Percentiles rank a stretch among this genome's conserved stretches.
phyloP scores from a whole-genome alignment of 2,113 vertebrate genomes.

The Hydrochoerus hydrochaeris region DNA sequence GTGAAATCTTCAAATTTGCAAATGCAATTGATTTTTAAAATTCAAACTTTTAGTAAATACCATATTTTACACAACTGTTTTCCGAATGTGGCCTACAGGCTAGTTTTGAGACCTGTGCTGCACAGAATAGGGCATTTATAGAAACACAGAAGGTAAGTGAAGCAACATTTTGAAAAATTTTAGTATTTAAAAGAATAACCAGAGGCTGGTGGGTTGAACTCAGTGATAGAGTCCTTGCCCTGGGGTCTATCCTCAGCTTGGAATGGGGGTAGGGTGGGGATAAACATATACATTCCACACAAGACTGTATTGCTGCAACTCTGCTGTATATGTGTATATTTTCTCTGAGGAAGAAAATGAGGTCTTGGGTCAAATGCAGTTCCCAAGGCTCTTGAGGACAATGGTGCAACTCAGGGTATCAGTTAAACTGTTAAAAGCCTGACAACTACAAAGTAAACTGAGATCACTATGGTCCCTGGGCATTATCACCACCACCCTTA shows the following conservation, averaged over 20 bases:
- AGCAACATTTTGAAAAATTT: constrained; percentile 57
- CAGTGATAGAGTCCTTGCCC: not conserved
- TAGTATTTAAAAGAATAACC: not conserved
- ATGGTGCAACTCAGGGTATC: constrained; percentile 6
- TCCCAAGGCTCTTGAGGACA: not conserved
- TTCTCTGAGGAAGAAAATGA: constrained; percentile 3
- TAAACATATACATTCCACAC: constrained; percentile 38
- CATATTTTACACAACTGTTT: constrained; percentile 25
- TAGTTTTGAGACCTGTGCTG: constrained; percentile 54
- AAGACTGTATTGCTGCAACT: not conserved
- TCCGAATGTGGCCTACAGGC: not conserved
- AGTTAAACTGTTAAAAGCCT: constrained; percentile 20
- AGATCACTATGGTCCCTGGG: not conserved
- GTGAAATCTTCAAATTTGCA: constrained; percentile 54
- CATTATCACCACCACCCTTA: not conserved
- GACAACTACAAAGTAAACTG: not conserved
- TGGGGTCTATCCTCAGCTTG: not conserved
- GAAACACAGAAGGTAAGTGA: constrained; percentile 26
- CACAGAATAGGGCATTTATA: not conserved
- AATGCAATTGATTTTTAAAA: constrained; percentile 44
- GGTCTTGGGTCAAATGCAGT: constrained; percentile 18
- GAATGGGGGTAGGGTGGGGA: not conserved
- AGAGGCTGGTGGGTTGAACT: not conserved
- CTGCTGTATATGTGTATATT: constrained; percentile 30
- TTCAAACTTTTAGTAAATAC: constrained; percentile 42